Evolutionary conservation across 2,113 vertebrate genomes (phyloP), one percentile per base, ranked within the genome.

Genomic region (Halichoerus grypus): DNA sequence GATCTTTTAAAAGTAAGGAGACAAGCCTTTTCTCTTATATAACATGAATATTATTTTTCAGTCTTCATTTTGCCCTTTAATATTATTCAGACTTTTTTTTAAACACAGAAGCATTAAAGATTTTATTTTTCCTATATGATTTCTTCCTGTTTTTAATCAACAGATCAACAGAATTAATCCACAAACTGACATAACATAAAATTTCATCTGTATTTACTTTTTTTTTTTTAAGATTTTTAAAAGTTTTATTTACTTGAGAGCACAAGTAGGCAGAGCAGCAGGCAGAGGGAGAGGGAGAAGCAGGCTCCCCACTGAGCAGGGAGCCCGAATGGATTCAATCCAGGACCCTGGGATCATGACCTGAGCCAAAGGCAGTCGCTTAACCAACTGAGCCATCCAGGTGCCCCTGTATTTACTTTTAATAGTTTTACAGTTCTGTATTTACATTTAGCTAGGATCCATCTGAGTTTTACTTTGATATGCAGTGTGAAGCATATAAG

Each of bases 1-100:
- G 28, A 42, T 42, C 31, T 95, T 89, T 91, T 46, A 51, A 96
- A 88, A 77, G 63, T 63, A 91, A 94, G 19, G 61, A 84, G 36
- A 55, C 0, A 4, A 18, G 33, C 2, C 28, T 10, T 65, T 83
- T 82, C 8, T 93, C 59, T 82, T 61, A 61, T 0, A 4, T 42
- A 95, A 90, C 7, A 88, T 5, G 88, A 83, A 77, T 51, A 72
- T 8, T 85, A 80, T 39, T 80, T 82, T 96, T 55, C 31, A 74
- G 22, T 88, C 81, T 76, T 61, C 31, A 84, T 71, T 95, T 84
- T 76, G 39, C 26, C 39, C 51, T 84, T 80, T 87, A 81, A 71
- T 79, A 59, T 77, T 59, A 67, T 33, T 86, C 15, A 84, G 24
- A 63, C 24, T 88, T 65, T 33, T 65, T 65, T 65, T 33, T 1